Evolutionary conservation across 2,113 vertebrate species (phyloP).

Genomic region (Acanthisitta chloris): DNA sequence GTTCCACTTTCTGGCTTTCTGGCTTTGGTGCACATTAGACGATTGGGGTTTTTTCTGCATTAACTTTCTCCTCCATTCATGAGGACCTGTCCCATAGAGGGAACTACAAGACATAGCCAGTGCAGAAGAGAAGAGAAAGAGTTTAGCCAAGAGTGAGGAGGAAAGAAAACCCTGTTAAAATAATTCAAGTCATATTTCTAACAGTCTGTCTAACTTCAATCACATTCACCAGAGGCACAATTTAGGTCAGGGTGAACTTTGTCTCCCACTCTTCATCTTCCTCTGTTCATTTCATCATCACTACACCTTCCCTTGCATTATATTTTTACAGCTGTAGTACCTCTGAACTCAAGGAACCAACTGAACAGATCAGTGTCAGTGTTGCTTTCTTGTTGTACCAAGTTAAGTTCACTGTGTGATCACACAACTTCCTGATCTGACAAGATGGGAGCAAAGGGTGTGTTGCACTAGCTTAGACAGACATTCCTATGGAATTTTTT

Average conservation of each 20-base stretch:
- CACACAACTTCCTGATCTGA: neutral
- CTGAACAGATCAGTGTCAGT: neutral
- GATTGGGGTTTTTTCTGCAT: accelerated
- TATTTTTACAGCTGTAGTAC: neutral
- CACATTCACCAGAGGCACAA: neutral
- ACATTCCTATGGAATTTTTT: neutral
- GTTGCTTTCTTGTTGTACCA: neutral
- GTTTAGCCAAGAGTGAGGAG: neutral
- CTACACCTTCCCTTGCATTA: neutral
- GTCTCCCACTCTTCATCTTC: neutral
- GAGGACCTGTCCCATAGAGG: neutral
- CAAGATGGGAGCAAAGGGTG: neutral
- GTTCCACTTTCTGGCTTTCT: neutral
- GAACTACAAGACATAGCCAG: neutral
- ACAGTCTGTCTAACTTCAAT: neutral
- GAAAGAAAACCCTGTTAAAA: neutral
- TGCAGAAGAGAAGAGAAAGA: neutral
- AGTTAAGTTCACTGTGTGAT: neutral
- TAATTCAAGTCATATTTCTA: neutral
- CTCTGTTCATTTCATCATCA: neutral
- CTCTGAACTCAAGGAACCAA: neutral
- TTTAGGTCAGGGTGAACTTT: neutral
- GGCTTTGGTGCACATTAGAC: neutral
- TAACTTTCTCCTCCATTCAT: neutral
- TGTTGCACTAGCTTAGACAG: neutral